phyloP scores from a whole-genome alignment of 2,113 vertebrate species.

The Raphicerus campestris region DNA sequence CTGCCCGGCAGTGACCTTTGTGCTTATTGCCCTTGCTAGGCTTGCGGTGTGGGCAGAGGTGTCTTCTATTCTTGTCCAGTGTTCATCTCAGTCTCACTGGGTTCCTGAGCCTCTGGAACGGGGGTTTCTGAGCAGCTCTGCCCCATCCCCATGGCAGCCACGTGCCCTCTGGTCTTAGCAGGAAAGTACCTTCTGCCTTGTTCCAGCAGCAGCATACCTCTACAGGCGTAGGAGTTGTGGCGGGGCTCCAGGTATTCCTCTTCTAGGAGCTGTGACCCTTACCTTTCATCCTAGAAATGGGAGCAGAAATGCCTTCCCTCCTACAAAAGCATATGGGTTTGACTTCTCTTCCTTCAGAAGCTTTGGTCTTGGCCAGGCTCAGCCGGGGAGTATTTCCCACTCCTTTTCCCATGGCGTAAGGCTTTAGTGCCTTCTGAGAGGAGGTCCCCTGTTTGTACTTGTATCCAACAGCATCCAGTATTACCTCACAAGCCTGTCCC shows the following conservation, averaged over 20 bases:
- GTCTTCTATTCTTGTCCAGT: not conserved
- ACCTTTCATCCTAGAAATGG: not conserved
- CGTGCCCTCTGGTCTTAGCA: not conserved
- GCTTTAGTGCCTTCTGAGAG: not conserved
- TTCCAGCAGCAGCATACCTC: too few species aligned
- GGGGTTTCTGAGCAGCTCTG: not conserved
- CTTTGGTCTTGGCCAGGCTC: not conserved
- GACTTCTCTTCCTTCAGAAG: not conserved
- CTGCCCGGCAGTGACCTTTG: not conserved
- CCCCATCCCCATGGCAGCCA: not conserved
- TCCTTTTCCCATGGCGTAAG: not conserved
- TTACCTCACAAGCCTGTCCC: rapidly evolving
- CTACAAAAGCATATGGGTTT: not conserved
- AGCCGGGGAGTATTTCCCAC: rapidly evolving
- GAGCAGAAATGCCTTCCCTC: not conserved
- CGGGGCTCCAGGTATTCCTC: not conserved
- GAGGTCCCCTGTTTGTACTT: not conserved
- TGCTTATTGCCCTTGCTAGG: not conserved
- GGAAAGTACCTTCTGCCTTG: not conserved
- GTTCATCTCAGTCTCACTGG: not conserved
- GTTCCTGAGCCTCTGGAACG: not conserved
- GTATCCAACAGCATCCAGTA: not conserved
- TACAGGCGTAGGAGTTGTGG: not conserved
- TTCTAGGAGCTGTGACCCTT: not conserved
- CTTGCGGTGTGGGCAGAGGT: not conserved